phyloP scores from a whole-genome alignment of 2,797 vertebrate genomes.

The Poeciliopsis presidionis region DNA sequence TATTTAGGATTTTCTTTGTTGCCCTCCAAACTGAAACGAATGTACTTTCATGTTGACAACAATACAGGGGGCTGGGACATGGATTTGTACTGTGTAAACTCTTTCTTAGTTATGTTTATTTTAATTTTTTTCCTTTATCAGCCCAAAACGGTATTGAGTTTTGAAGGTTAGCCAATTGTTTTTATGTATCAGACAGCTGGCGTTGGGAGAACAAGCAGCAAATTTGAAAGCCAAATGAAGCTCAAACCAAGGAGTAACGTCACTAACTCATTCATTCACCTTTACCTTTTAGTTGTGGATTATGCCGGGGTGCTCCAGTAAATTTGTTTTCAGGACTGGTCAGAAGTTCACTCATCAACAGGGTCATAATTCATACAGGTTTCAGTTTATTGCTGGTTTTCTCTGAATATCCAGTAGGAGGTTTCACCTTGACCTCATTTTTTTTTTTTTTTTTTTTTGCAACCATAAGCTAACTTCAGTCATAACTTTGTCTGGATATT shows the following conservation, averaged over 20 bases:
- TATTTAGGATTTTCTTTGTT: slow-evolving; percentile 35
- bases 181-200: slow-evolving; percentile 32
- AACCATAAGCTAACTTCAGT: background rate
- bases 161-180: slow-evolving; percentile 39
- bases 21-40: slow-evolving; percentile 71
- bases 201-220: slow-evolving; percentile 31
- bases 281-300: slow-evolving; percentile 6
- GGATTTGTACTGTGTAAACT: slow-evolving; percentile 59
- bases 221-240: slow-evolving; percentile 31
- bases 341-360: background rate
- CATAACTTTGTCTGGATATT: background rate
- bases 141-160: slow-evolving; percentile 67
- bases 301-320: slow-evolving; percentile 14
- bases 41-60: slow-evolving; percentile 81
- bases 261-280: slow-evolving; percentile 5
- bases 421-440: background rate
- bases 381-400: background rate
- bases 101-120: background rate
- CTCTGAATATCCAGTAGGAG: background rate
- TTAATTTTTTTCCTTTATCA: slow-evolving; percentile 79
- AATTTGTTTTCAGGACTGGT: slow-evolving; percentile 12
- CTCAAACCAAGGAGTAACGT: slow-evolving; percentile 34
- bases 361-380: background rate
- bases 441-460: background rate
- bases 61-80: slow-evolving; percentile 59